These are phyloP conservation scores for Eudorcas thomsonii DNA, from an alignment of 2,113 vertebrate genomes.

Conservation along the genomic window DNA sequence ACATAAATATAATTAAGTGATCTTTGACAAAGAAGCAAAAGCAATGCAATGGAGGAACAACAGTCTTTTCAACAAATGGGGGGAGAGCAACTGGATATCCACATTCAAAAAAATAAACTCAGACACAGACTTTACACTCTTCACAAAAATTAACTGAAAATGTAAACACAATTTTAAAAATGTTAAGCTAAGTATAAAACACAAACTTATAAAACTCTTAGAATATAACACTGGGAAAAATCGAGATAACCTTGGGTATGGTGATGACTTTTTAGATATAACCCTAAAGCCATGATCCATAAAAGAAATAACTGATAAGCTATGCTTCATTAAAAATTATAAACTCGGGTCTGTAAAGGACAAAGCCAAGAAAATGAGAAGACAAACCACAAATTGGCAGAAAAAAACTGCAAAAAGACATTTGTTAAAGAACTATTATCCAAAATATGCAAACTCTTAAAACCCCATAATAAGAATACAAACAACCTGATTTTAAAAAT, in stretches of 20 bases:
- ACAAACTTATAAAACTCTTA: background rate
- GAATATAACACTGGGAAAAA: background rate
- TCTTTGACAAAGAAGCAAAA: background rate
- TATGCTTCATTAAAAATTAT: background rate
- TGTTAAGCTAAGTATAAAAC: background rate
- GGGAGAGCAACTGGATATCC: background rate
- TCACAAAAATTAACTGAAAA: background rate
- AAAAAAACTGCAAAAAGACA: background rate
- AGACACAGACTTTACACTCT: background rate
- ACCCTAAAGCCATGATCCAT: background rate
- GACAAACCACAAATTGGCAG: background rate
- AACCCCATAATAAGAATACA: background rate
- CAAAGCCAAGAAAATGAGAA: background rate
- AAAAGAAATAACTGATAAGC: background rate
- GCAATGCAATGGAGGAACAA: background rate
- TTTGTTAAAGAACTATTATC: background rate
- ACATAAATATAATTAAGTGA: background rate
- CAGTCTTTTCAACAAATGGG: background rate
- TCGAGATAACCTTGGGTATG: background rate
- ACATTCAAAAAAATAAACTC: background rate
- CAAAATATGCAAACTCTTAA: background rate
- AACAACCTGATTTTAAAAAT: background rate
- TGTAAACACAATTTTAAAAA: background rate
- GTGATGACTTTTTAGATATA: background rate
- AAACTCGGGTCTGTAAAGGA: background rate